Evolutionary conservation across 2,797 vertebrate species (phyloP).

Genomic region (Astyanax mexicanus): DNA sequence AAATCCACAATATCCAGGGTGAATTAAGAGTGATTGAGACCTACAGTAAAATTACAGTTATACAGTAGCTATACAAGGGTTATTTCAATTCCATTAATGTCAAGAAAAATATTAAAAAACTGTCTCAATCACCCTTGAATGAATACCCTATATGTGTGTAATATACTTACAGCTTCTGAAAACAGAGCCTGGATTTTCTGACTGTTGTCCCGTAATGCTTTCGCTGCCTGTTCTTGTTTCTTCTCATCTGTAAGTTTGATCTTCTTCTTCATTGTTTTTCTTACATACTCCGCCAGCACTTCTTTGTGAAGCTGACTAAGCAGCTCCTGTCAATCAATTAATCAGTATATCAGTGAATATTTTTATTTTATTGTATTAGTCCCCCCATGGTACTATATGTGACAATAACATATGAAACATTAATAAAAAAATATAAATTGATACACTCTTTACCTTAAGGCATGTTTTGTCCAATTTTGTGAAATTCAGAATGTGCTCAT

Average conservation of each 20-base stretch:
- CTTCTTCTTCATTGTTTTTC: slow-evolving; percentile 81
- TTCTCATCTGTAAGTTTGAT: slow-evolving; percentile 76
- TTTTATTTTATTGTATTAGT: neutral
- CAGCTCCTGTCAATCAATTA: slow-evolving; percentile 76
- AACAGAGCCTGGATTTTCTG: slow-evolving; percentile 76
- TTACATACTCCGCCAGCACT: slow-evolving; percentile 84
- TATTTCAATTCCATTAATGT: too few relatives aligned
- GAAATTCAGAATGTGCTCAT: slow-evolving; percentile 55
- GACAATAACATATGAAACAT: too few relatives aligned
- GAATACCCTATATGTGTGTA: too few relatives aligned
- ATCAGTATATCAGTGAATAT: slow-evolving; percentile 9
- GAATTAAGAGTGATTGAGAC: too few relatives aligned
- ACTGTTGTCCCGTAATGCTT: slow-evolving; percentile 67
- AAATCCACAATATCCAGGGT: too few relatives aligned
- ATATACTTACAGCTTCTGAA: slow-evolving; percentile 75
- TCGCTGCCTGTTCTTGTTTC: slow-evolving; percentile 75
- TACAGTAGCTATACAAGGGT: too few relatives aligned
- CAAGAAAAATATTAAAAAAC: too few relatives aligned
- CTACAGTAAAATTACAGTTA: too few relatives aligned
- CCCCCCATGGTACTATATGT: neutral
- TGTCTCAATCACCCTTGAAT: too few relatives aligned
- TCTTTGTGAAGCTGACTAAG: slow-evolving; percentile 77
- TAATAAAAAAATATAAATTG: neutral
- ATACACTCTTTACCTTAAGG: slow-evolving; percentile 65
- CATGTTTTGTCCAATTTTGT: slow-evolving; percentile 42